Conservation (phyloP, 2,797 vertebrate species). For the Scomberomorus guttatus region DNA sequence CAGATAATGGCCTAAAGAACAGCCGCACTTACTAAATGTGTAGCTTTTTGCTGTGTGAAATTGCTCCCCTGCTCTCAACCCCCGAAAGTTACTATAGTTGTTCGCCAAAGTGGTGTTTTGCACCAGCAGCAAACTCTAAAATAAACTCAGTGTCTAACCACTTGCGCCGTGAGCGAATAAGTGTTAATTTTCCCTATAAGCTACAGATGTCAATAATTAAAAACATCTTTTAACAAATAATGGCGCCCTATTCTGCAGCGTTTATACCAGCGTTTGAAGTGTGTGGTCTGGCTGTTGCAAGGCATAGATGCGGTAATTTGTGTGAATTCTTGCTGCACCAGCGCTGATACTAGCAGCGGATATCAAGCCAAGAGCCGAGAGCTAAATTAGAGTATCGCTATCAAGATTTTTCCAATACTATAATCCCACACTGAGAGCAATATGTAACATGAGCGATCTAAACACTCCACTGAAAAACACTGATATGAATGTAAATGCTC, state of each 20-base stretch:
- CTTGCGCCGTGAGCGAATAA: neutral
- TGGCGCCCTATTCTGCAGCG: neutral
- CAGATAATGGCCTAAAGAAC: neutral
- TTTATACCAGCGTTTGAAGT: neutral
- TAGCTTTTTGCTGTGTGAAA: neutral
- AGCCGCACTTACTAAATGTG: neutral
- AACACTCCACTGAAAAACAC: neutral
- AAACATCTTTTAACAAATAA: neutral
- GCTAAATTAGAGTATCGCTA: conserved; percentile 33
- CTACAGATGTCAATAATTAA: neutral
- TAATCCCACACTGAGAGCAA: conserved; percentile 2
- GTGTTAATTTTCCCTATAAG: neutral
- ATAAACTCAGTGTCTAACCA: neutral
- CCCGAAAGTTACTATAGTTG: too few relatives aligned
- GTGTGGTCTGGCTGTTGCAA: conserved; percentile 9
- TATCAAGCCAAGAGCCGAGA: conserved; percentile 27
- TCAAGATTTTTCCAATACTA: conserved; percentile 30
- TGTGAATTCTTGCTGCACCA: conserved; percentile 59
- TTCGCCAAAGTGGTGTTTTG: too few relatives aligned
- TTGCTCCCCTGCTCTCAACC: neutral
- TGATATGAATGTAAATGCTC: neutral
- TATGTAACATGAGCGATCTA: conserved; percentile 26
- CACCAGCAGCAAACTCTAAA: neutral
- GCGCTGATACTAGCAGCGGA: conserved; percentile 43
- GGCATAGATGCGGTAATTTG: conserved; percentile 29